Percentiles rank a stretch among this genome's conserved stretches.
Evolutionary conservation across 2,888 invertebrate genomes (phyloP).

Genomic region (Zootermopsis nevadensis): DNA sequence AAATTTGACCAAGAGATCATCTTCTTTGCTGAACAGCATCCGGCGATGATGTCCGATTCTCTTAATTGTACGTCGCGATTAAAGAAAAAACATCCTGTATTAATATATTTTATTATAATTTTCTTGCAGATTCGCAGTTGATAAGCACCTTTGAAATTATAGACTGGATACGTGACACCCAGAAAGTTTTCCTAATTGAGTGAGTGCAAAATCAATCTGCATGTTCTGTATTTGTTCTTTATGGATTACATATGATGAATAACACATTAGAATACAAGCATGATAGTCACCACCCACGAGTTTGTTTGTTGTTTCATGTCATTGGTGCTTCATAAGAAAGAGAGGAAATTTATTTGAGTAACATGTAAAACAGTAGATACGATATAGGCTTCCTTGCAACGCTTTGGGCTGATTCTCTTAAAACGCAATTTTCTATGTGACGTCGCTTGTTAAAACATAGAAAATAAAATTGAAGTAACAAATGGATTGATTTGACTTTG

Average conservation of each 20-base stretch:
- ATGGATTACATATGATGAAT: conserved; percentile 1
- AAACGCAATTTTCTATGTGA: conserved; percentile 23
- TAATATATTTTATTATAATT: too few species aligned
- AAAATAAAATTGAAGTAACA: conserved; percentile 38
- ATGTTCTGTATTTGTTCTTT: neutral
- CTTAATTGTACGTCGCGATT: too few species aligned
- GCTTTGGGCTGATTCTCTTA: conserved; percentile 24
- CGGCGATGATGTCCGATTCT: too few species aligned
- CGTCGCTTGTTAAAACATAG: conserved; percentile 37
- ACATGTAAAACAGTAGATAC: conserved; percentile 30
- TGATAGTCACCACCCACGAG: neutral
- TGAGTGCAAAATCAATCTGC: neutral
- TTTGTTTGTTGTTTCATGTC: conserved; percentile 34
- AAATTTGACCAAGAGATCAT: too few species aligned
- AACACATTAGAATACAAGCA: neutral
- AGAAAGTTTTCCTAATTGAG: neutral
- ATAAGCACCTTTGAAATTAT: too few species aligned
- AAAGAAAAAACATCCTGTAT: too few species aligned
- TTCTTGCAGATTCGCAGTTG: too few species aligned
- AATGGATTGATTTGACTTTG: conserved; percentile 42
- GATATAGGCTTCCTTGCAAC: conserved; percentile 3
- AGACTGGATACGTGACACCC: neutral
- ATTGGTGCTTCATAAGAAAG: conserved; percentile 20
- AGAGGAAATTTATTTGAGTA: conserved; percentile 17
- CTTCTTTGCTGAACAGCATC: too few species aligned